Evolutionary conservation across 2,113 vertebrate species (phyloP), one percentile per base, ranked within the genome.

Genomic region (Ophthalmotilapia sp.): DNA sequence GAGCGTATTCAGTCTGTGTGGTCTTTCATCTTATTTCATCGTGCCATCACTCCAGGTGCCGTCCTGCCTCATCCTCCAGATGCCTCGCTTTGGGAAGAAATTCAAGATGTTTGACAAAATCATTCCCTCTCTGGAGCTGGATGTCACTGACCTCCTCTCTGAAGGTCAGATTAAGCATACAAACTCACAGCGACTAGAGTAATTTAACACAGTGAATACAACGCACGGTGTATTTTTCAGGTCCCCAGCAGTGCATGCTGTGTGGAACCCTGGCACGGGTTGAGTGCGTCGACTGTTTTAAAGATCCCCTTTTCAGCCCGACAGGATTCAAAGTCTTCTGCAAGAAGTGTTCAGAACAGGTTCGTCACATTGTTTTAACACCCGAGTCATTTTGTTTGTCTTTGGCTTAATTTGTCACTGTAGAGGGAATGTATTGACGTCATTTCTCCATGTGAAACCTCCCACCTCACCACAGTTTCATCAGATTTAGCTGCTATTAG

Each of bases 71-170:
- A 98, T 98, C 65, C 96, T 98, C 62, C 98, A 98, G 93, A 98
- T 98, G 97, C 98, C 98, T 1, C 97, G 98, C 13, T 98, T 97
- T 75, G 98, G 98, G 36, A 98, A 98, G 93, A 97, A 97, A 56
- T 98, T 98, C 87, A 98, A 98, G 92, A 98, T 98, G 97, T 98
- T 98, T 92, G 97, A 97, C 38, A 98, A 98, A 93, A 98, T 98
- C 62, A 93, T 98, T 68, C 98, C 98, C 1, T 98, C 98, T 19
- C 80, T 98, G 88, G 97, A 98, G 92, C 93, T 98, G 89, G 97
- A 98, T 90, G 89, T 98, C 83, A 98, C 97, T 0, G 96, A 97
- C 81, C 96, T 98, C 38, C 96, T 98, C 23, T 95, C 95, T 26
- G 95, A 97, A 85, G 97, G 98, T 98, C 26, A 9, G 3, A 7